These are phyloP conservation scores for Chrosomus eos DNA, from an alignment of 2,797 vertebrate genomes.

Conservation along the genomic window DNA sequence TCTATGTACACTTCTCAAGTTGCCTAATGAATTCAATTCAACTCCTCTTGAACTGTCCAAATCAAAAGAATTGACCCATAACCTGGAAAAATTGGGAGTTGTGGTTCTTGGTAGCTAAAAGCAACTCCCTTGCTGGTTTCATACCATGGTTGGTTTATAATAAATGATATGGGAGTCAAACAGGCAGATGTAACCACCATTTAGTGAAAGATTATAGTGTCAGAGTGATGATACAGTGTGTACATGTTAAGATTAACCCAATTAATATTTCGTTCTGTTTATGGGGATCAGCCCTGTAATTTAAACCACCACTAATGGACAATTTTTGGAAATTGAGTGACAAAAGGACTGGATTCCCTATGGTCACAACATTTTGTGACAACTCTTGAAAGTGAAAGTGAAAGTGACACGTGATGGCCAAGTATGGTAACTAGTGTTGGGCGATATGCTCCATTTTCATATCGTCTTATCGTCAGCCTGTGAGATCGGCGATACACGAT, in stretches of 20 bases:
- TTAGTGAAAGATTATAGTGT: not conserved
- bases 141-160: not conserved
- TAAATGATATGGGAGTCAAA: not conserved
- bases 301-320: not conserved
- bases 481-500: no score
- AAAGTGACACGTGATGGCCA: no score
- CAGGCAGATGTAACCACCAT: not conserved
- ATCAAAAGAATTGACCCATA: slow-evolving; percentile 32
- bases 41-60: slow-evolving; percentile 11
- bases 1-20: slow-evolving; percentile 9
- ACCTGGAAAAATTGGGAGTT: not conserved
- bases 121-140: not conserved
- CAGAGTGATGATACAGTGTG: not conserved
- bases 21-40: slow-evolving; percentile 39
- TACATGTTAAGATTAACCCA: not conserved
- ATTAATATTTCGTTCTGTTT: not conserved
- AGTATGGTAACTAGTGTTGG: no score
- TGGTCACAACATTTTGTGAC: not conserved
- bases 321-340: slow-evolving; percentile 68
- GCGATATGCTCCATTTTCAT: no score
- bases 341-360: slow-evolving; percentile 61
- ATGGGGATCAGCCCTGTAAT: not conserved
- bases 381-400: no score
- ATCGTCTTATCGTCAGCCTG: no score
- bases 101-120: not conserved